Evolutionary conservation across 2,797 vertebrate genomes (phyloP), one percentile per base, ranked within the genome.

Genomic region (Tokudaia tokunoshimensis): DNA sequence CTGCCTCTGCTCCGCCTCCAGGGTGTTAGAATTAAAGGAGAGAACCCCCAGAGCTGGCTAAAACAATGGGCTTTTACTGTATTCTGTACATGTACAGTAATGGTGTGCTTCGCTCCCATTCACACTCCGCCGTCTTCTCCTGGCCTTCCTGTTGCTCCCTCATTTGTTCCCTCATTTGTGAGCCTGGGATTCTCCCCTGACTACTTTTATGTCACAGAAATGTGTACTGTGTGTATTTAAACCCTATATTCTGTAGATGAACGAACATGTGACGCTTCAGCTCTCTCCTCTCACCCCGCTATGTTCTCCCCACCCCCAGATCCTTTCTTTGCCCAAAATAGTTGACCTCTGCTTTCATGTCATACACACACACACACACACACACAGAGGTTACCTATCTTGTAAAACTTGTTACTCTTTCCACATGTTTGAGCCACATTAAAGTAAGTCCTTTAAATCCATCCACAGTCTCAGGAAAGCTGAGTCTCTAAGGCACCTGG

Each of bases 341-440:
- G 82, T 34, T 84, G 26, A 29, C 37, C 37, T 78, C 47, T 85
- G 41, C 17, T 50, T 65, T 85, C 61, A 31, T 65, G 37, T 83
- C 47, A 34, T 20, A 50, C 47, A 52, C 29, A 78, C 2, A 50
- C 6, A 52, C 29, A 50, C 44, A 76, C 6, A 76, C 24, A 44
- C 13, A 47, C 24, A 75, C 4, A 76, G 24, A 63, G 11, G 17
- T 52, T 79, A 79, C 44, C 8, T 31, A 81, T 19, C 37, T 31
- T 63, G 41, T 31, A 65, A 84, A 44, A 65, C 81, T 31, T 47
- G 41, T 22, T 67, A 50, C 5, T 78, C 61, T 93, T 29, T 95
- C 44, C 44, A 92, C 92, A 95, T 89, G n/a, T 20, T 34, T 84
- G n/a, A 85, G 17, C 84, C 74, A 80, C 59, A 93, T 63, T 96